These are phyloP conservation scores for Charanyca ferruginea DNA, from an alignment of 2,888 invertebrate species.

Conservation along the genomic window DNA sequence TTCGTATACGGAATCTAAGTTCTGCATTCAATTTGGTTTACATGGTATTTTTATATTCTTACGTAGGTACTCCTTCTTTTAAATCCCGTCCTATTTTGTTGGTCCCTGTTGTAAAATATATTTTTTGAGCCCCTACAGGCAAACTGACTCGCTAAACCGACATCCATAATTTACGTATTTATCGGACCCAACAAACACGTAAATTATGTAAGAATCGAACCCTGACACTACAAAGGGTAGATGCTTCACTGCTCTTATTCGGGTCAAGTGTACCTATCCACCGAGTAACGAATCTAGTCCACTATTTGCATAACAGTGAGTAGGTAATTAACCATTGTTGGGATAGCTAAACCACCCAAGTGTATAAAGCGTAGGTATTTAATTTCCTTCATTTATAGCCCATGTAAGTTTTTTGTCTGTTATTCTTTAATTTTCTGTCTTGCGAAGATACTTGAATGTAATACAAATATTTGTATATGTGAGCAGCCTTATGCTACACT, in stretches of 20 bases:
- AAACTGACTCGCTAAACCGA: not conserved
- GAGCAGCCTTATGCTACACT: too few species aligned
- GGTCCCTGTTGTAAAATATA: not conserved
- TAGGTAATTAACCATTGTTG: constrained; percentile 37
- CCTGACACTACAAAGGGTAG: constrained; percentile 37
- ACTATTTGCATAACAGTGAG: constrained; percentile 45
- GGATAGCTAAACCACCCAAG: constrained; percentile 28
- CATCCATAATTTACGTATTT: constrained; percentile 18
- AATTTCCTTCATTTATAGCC: not conserved
- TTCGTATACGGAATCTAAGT: too few species aligned
- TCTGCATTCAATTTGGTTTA: too few species aligned
- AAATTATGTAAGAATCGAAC: constrained; percentile 39
- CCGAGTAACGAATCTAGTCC: constrained; percentile 32
- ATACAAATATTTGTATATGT: too few species aligned
- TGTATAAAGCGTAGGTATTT: constrained; percentile 25
- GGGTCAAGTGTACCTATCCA: constrained; percentile 41
- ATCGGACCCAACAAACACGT: constrained; percentile 16
- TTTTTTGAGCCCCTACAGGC: not conserved
- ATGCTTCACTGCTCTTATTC: constrained; percentile 13
- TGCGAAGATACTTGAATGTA: too few species aligned
- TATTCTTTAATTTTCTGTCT: too few species aligned
- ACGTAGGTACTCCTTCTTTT: too few species aligned
- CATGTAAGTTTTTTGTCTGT: too few species aligned
- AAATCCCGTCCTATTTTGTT: not conserved
- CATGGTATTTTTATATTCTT: too few species aligned